These are phyloP conservation scores for Drosophila neotestacea DNA, from an alignment of 2,888 invertebrate species.

Conservation along the genomic window DNA sequence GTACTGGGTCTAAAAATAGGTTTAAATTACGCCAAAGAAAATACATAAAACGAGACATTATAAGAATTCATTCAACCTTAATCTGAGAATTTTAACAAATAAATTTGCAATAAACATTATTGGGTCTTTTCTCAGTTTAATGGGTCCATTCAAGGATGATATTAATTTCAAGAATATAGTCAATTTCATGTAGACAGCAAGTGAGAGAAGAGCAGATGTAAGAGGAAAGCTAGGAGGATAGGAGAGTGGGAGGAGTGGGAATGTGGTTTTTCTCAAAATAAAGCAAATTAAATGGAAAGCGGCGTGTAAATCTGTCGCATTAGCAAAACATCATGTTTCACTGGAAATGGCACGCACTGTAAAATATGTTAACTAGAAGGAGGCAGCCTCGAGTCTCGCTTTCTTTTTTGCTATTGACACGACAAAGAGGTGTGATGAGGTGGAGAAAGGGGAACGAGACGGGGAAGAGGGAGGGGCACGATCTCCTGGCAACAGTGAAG, in stretches of 20 bases:
- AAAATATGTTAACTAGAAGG: constrained; percentile 55
- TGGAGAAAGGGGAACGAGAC: neutral
- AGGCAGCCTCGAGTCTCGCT: constrained; percentile 6
- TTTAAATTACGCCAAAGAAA: no score
- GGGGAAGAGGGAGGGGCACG: neutral
- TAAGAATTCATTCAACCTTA: no score
- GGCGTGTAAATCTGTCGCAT: constrained; percentile 81
- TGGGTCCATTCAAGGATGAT: no score
- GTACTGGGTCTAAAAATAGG: no score
- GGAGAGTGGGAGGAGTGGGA: neutral
- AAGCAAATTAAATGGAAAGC: constrained; percentile 64
- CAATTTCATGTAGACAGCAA: constrained; percentile 11
- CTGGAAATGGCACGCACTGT: constrained; percentile 81
- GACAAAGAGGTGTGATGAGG: neutral
- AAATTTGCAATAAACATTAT: no score
- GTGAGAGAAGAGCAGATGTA: neutral
- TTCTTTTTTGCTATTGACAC: constrained; percentile 26
- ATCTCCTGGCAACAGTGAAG: constrained; percentile 45
- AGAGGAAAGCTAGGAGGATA: neutral
- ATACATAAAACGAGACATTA: no score
- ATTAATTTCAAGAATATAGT: neutral
- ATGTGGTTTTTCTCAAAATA: constrained; percentile 17
- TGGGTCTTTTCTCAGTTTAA: neutral
- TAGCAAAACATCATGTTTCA: constrained; percentile 84
- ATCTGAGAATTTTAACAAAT: no score